Conservation (phyloP, 37 sponge, comb jelly and placozoan genomes). For the Halisarca cf. caerulea region DNA sequence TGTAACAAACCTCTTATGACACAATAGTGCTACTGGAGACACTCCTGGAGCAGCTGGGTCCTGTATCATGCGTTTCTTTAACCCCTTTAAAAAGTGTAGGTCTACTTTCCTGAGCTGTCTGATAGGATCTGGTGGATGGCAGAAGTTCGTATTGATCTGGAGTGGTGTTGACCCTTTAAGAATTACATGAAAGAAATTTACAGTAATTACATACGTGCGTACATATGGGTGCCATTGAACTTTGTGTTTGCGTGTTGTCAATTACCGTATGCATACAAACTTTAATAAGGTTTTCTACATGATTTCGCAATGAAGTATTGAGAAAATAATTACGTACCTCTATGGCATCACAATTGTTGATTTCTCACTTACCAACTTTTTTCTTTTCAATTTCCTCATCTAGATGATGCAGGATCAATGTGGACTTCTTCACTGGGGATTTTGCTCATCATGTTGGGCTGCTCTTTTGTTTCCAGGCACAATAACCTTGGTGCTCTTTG, state of each 20-base stretch:
- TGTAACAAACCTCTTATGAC: not conserved
- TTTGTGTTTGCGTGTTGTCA: no score
- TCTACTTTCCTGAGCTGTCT: conserved; percentile 35
- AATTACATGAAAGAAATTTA: no score
- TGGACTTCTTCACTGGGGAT: not conserved
- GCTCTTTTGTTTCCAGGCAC: not conserved
- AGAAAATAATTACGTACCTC: no score
- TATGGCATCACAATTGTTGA: no score
- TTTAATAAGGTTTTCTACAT: no score
- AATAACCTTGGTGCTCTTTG: no score
- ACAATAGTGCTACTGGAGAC: not conserved
- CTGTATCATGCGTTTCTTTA: not conserved
- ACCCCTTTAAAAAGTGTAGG: not conserved
- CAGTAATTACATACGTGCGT: no score
- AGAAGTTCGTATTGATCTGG: no score
- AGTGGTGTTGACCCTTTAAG: no score
- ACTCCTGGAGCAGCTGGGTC: conserved; percentile 16
- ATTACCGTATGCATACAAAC: no score
- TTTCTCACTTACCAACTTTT: not conserved
- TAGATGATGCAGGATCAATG: not conserved
- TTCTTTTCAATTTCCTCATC: conserved; percentile 1
- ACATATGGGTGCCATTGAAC: no score
- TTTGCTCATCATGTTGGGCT: not conserved
- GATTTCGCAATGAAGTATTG: no score
- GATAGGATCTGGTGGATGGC: conserved; percentile 5